Base-by-base conservation (phyloP, 2,888 invertebrate species). In the Cordilura impudica region DNA sequence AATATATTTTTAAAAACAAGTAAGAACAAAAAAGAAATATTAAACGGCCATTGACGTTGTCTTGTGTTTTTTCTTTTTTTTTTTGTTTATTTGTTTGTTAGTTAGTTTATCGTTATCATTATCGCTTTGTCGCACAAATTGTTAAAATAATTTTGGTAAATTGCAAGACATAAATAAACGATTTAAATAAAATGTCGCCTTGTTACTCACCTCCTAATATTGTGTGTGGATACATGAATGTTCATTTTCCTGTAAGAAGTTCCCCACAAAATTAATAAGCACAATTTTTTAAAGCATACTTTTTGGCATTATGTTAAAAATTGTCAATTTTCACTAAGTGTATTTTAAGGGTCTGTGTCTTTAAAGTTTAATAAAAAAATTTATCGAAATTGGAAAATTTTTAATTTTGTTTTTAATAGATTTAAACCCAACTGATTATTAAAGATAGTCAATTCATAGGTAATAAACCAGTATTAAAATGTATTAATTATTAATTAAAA, bases 271-370 rank as follows among this genome's bases (percentile, higher is more conserved):
- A 63, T 16, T 23, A 51, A 58, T 18, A 3, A 49, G 21, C 18
- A 4, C n/a, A 31, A 39, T 45, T 45, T 53, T 58, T 19, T 31
- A 21, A 71, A 71, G 45, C 45, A 71, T 63, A 61, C 53, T 45
- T 61, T 45, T n/a, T 7, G 61, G 53, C 31, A 6, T 26, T n/a
- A 23, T 3, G n/a, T 14, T 35, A 58, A 26, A 4, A 39, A 39
- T 51, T 16, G 43, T 53, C 19, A 19, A 26, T 19, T 35, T 35
- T 35, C 19, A n/a, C 19, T 19, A 49, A 18, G 10, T 47, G 12
- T n/a, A n/a, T n/a, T n/a, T n/a, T n/a, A n/a, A n/a, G n/a, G n/a
- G n/a, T n/a, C n/a, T n/a, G n/a, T n/a, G n/a, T n/a, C n/a, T n/a
- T n/a, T n/a, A n/a, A n/a, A n/a, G n/a, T n/a, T n/a, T n/a, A n/a